Percentiles rank a stretch among this genome's conserved stretches.
phyloP scores from a whole-genome alignment of 2,888 invertebrate species.

The Agrochola lota region DNA sequence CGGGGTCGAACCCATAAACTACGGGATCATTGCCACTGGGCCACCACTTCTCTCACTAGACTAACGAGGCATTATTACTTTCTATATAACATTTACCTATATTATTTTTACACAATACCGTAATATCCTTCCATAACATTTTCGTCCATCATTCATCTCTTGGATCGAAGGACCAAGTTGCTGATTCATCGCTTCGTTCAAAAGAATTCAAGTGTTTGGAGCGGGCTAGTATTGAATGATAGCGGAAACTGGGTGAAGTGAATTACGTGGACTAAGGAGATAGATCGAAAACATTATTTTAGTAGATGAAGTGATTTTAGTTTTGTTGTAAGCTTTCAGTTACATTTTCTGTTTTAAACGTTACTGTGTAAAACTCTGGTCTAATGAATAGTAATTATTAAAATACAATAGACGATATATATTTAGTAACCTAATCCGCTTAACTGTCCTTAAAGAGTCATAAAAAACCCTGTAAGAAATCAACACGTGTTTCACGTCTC shows the following conservation, averaged over 20 bases:
- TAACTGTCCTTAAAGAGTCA: no score
- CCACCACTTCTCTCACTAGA: no score
- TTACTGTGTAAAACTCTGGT: background rate
- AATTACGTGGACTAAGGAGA: slow-evolving; percentile 36
- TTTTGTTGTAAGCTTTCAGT: background rate
- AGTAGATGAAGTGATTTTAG: background rate
- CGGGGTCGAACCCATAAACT: no score
- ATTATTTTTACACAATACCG: background rate
- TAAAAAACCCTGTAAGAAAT: no score
- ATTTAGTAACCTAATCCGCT: no score
- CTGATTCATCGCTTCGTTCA: slow-evolving; percentile 22
- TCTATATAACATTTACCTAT: background rate
- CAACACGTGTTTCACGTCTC: no score
- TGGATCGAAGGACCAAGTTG: background rate
- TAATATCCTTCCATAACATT: background rate
- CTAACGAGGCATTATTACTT: background rate
- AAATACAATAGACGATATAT: no score
- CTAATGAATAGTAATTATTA: no score
- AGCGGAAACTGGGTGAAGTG: slow-evolving; percentile 32
- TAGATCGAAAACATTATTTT: slow-evolving; percentile 16
- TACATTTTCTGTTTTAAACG: background rate
- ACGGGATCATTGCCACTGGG: no score
- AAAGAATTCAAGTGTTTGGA: slow-evolving; percentile 48
- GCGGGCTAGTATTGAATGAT: slow-evolving; percentile 26
- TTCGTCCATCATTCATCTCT: slow-evolving; percentile 3